These are phyloP conservation scores for Xyrichtys novacula DNA, from an alignment of 2,797 vertebrate genomes.

Conservation along the genomic window DNA sequence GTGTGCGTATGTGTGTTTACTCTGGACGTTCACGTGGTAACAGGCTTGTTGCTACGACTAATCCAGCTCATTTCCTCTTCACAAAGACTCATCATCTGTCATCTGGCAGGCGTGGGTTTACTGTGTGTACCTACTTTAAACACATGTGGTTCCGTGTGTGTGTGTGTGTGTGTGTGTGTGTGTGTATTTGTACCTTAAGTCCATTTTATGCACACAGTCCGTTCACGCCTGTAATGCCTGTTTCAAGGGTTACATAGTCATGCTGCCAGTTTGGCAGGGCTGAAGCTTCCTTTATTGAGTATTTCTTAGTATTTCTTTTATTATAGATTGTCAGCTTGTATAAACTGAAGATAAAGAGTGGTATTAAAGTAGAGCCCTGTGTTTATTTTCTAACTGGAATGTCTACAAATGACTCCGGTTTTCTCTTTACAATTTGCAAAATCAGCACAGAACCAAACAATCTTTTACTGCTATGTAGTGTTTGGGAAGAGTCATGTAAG, in stretches of 20 bases:
- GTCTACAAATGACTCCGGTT: no score
- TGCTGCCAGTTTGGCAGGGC: neutral
- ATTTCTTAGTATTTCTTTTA: neutral
- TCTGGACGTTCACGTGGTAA: slow-evolving; percentile 51
- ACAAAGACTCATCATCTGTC: slow-evolving; percentile 56
- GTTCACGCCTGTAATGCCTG: neutral
- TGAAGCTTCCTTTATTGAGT: neutral
- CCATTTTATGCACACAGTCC: neutral
- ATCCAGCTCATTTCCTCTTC: slow-evolving; percentile 65
- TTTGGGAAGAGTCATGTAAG: no score
- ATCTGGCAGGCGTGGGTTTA: slow-evolving; percentile 30
- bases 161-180: neutral
- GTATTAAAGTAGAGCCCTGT: no score
- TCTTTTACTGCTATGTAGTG: no score
- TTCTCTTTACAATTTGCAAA: no score
- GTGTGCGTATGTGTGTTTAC: slow-evolving; percentile 41
- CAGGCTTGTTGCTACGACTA: slow-evolving; percentile 46
- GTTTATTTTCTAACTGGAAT: no score
- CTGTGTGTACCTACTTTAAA: slow-evolving; percentile 28
- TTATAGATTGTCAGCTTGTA: neutral
- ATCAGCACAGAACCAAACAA: no score
- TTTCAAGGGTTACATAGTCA: neutral
- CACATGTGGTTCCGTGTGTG: slow-evolving; percentile 19
- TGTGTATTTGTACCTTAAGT: slow-evolving; percentile 11
- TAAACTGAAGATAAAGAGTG: no score